Base-by-base conservation (phyloP, 1,140 invertebrate species). In the Adoxophyes honmai region DNA sequence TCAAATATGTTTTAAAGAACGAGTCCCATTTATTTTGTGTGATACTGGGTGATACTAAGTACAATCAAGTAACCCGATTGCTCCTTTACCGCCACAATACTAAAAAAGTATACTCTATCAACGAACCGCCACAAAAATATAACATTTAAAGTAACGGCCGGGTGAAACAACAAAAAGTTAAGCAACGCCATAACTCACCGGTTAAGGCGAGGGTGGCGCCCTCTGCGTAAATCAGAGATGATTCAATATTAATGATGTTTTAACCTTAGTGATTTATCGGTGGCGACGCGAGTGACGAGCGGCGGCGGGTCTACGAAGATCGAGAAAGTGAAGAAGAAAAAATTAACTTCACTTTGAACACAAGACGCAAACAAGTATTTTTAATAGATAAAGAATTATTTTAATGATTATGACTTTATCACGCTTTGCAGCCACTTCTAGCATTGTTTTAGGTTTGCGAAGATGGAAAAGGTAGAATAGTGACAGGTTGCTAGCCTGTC, bases 211-310 rank as follows among this genome's bases (percentile, higher is more conserved):
- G 37, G 37, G 61, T 48, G 57, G 52, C 55, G 54, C 60, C 34
- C 61, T 75, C 73, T 67, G 61, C 66, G 61, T 76, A 78, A 81
- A 83, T 81, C 80, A 77, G 57, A 59, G 62, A 63, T 81, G 82
- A 86, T 86, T 86, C 79, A 83, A 86, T 86, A 86, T 86, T 86
- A 86, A 86, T 86, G 82, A 84, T 82, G 78, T 86, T 86, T 86
- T 83, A 86, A 86, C 82, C 82, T 83, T 82, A 83, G 77, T 86
- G 80, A 86, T 86, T 86, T 86, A 86, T 86, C 68, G 67, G 37
- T 11, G 10, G 9, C 66, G 74, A 61, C 18, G 4, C 64, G 71
- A 71, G 57, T 1, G 14, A 51, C 10, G 34, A 34, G 9, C 11
- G 61, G 0, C 4, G 36, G 48, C 52, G 21, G 36, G 4, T 7